A percentile compares a stretch with the other conserved stretches of the same genome.
phyloP scores from a whole-genome alignment of 2,888 invertebrate species.

The Pyrrhia umbra region DNA sequence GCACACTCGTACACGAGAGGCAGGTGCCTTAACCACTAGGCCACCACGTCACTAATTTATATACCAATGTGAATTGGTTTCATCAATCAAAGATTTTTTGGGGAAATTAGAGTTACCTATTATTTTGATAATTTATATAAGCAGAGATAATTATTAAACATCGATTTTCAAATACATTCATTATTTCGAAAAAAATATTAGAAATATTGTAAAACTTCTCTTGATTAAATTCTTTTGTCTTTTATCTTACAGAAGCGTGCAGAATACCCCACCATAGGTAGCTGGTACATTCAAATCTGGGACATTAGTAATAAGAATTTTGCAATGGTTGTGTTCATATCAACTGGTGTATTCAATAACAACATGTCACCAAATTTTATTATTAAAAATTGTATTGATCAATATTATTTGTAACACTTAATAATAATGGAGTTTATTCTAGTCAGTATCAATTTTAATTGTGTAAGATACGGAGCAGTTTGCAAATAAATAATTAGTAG shows the following conservation, averaged over 20 bases:
- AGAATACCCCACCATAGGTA: conserved; percentile 86
- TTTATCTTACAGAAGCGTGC: conserved; percentile 79
- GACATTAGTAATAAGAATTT: conserved; percentile 54
- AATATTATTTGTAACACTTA: conserved; percentile 34
- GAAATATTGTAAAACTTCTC: neutral
- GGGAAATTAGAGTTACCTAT: no score
- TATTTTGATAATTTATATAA: no score
- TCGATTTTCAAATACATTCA: no score
- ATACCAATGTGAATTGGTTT: no score
- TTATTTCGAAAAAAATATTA: no score
- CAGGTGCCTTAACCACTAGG: no score
- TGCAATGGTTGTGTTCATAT: conserved; percentile 78
- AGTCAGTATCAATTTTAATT: neutral
- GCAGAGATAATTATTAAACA: no score
- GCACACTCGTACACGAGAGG: no score
- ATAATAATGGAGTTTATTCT: conserved; percentile 14
- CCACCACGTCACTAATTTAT: no score
- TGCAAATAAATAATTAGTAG: neutral
- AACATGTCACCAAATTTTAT: conserved; percentile 29
- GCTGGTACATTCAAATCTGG: conserved; percentile 62
- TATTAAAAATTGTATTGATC: conserved; percentile 28
- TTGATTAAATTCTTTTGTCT: neutral
- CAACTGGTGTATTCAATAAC: conserved; percentile 41
- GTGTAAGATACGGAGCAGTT: conserved; percentile 14
- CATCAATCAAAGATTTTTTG: no score